Percentiles rank a stretch among this genome's conserved stretches.
Evolutionary conservation across 2,888 invertebrate genomes (phyloP).

Genomic region (Ophion costatus): DNA sequence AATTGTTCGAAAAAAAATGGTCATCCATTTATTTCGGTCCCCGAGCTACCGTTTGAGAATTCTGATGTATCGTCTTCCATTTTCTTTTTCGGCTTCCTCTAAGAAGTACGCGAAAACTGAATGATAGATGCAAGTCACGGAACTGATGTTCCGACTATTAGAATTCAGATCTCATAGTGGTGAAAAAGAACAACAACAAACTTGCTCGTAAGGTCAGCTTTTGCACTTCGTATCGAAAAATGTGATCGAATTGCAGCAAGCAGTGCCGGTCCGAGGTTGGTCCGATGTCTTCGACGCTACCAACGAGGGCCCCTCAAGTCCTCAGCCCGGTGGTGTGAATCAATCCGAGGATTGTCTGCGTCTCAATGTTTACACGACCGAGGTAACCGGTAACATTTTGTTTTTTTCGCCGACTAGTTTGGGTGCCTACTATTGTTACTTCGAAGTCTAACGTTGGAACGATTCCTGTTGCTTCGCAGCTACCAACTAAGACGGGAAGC

Average conservation of each 20-base stretch:
- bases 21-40: no score
- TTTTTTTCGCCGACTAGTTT: no score
- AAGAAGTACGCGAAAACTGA: no score
- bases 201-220: background rate
- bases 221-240: background rate
- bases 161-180: no score
- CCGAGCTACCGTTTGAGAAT: no score
- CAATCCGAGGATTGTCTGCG: constrained; percentile 87
- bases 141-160: no score
- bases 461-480: constrained; percentile 21
- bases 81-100: no score
- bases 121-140: no score
- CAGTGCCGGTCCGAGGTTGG: constrained; percentile 15
- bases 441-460: background rate
- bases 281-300: constrained; percentile 85
- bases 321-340: constrained; percentile 81
- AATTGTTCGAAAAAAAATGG: no score
- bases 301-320: constrained; percentile 86
- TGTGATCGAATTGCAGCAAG: constrained; percentile 16
- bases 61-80: no score
- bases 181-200: background rate
- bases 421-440: background rate
- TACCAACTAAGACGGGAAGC: constrained; percentile 32
- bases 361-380: constrained; percentile 87
- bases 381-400: constrained; percentile 75